Percentiles rank a stretch among this genome's conserved stretches.
These are phyloP conservation scores for Bombus cullumanus DNA, from an alignment of 1,140 invertebrate species.

Conservation along the genomic window DNA sequence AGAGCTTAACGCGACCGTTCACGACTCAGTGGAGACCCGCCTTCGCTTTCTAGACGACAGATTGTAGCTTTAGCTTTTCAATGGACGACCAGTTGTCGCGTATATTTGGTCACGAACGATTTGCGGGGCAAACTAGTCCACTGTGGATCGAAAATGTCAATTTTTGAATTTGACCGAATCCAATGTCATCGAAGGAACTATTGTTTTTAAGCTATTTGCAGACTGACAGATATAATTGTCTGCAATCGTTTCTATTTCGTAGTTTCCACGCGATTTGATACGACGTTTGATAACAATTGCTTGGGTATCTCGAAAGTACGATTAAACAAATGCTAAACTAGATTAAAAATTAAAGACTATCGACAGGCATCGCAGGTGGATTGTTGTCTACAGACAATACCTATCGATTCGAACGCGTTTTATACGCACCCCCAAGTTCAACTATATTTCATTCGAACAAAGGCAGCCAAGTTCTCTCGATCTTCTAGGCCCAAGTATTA, in stretches of 20 bases:
- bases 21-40: not conserved
- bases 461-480: not conserved
- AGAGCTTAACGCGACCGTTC: constrained; percentile 1
- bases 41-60: not conserved
- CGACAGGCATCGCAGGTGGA: not conserved
- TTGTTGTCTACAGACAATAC: no score
- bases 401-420: not conserved
- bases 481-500: not conserved
- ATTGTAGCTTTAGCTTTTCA: not conserved
- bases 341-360: not conserved
- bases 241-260: no score
- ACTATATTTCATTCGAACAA: no score
- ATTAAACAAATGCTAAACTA: no score
- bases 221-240: no score
- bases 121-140: not conserved
- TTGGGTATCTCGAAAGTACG: not conserved
- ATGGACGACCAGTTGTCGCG: not conserved
- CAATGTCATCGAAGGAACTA: not conserved
- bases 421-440: not conserved
- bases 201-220: not conserved
- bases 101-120: no score
- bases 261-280: no score
- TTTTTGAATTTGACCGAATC: not conserved
- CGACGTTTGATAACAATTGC: no score
- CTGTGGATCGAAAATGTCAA: not conserved